Percentiles rank a stretch among this genome's conserved stretches.
Evolutionary conservation across 2,888 invertebrate species (phyloP).

Genomic region (Scaptomyza polygonia): DNA sequence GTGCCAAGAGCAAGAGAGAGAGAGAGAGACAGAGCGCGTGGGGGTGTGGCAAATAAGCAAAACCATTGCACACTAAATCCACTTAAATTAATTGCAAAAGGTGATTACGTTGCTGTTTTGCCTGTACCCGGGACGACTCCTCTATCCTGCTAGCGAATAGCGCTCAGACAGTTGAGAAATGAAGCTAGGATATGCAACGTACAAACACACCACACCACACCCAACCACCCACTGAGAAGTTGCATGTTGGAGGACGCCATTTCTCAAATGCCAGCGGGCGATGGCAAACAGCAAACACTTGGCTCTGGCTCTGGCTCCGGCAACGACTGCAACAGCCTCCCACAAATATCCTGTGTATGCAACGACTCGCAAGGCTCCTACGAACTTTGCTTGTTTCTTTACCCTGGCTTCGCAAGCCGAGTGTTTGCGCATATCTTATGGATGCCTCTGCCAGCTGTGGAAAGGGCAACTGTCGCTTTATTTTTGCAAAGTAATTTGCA

Average conservation of each 20-base stretch:
- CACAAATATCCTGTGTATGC: slow-evolving; percentile 22
- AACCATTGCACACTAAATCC: slow-evolving; percentile 79
- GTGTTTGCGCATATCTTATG: slow-evolving; percentile 59
- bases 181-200: slow-evolving; percentile 50
- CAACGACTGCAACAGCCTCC: slow-evolving; percentile 42
- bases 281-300: slow-evolving; percentile 71
- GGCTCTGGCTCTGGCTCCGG: slow-evolving; percentile 19
- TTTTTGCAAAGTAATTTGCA: slow-evolving; percentile 81
- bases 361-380: slow-evolving; percentile 13
- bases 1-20: slow-evolving; percentile 15
- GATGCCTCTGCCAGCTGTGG: slow-evolving; percentile 27
- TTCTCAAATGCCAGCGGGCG: slow-evolving; percentile 54
- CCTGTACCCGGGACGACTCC: slow-evolving; percentile 41
- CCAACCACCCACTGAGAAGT: slow-evolving; percentile 42
- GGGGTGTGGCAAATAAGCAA: slow-evolving; percentile 63
- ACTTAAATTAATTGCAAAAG: slow-evolving; percentile 83
- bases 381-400: not conserved
- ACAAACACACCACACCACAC: not conserved
- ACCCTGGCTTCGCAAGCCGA: slow-evolving; percentile 20
- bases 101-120: slow-evolving; percentile 82
- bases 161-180: slow-evolving; percentile 76
- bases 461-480: slow-evolving; percentile 65
- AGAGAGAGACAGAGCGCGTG: not conserved
- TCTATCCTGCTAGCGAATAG: slow-evolving; percentile 63
- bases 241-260: slow-evolving; percentile 57